Conservation (phyloP, 2,797 vertebrate species). For the Crenuchus spilurus region DNA sequence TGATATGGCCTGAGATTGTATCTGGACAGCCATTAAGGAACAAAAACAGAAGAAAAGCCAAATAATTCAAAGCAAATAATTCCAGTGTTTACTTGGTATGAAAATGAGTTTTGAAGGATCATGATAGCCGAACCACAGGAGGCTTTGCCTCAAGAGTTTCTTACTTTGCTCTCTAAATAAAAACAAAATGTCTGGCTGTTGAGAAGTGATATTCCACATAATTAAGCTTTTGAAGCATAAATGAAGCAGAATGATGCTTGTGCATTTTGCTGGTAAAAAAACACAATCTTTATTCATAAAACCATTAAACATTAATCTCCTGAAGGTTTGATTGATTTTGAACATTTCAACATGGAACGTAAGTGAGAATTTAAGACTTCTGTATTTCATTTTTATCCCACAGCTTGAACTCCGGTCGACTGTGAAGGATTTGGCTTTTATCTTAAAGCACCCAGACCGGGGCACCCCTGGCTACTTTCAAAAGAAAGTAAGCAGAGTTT, state of each 20-base stretch:
- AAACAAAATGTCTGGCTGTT: conserved; percentile 40
- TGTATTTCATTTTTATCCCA: neutral
- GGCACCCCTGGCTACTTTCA: neutral
- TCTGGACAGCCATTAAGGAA: neutral
- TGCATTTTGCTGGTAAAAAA: neutral
- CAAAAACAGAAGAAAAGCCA: neutral
- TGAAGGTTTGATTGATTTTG: neutral
- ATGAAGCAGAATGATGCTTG: conserved; percentile 33
- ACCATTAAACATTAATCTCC: neutral
- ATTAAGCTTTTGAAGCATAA: conserved; percentile 29
- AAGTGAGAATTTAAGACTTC: neutral
- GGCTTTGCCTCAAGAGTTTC: conserved; percentile 20
- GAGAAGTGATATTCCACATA: conserved; percentile 42
- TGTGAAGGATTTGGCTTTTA: neutral
- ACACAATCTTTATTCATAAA: neutral
- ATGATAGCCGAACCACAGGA: neutral
- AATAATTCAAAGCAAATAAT: neutral
- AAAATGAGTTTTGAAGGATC: conserved; percentile 26
- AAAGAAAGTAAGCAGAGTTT: conserved; percentile 19
- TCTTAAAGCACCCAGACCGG: neutral
- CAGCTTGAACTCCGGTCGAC: neutral
- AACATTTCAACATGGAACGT: neutral
- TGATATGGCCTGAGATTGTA: conserved; percentile 4
- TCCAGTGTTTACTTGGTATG: no score
- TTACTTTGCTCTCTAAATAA: conserved; percentile 19